Evolutionary conservation across 2,888 invertebrate genomes (phyloP).

Genomic region (Luffia ferchaultella): DNA sequence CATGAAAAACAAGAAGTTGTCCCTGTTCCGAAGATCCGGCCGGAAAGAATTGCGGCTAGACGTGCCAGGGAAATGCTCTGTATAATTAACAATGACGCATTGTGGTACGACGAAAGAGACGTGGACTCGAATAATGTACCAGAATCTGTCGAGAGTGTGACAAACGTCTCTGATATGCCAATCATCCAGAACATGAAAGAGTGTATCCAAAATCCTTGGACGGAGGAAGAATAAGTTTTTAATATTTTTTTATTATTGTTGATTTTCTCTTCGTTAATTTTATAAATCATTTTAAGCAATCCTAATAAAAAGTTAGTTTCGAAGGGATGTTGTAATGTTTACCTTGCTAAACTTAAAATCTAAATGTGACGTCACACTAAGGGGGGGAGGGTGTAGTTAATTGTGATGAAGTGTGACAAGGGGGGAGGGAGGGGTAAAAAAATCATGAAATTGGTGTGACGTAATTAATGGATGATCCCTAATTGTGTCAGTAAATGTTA

Average conservation of each 20-base stretch:
- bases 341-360: not conserved
- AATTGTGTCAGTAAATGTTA: constrained; percentile 1
- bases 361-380: not conserved
- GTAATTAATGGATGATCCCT: not conserved
- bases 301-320: not conserved
- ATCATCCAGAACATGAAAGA: too few species aligned
- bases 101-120: too few species aligned
- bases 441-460: not conserved
- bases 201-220: not conserved
- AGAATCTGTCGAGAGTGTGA: too few species aligned
- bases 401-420: not conserved
- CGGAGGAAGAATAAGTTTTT: not conserved
- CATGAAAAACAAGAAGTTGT: too few species aligned
- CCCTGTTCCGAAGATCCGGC: too few species aligned
- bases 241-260: not conserved
- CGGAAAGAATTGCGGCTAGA: too few species aligned
- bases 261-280: not conserved
- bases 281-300: not conserved
- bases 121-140: too few species aligned
- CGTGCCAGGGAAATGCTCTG: too few species aligned
- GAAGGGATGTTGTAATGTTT: not conserved
- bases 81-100: too few species aligned
- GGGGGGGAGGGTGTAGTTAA: not conserved
- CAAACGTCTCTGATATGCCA: not conserved
- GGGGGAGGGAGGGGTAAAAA: not conserved